phyloP scores from a whole-genome alignment of 2,113 vertebrate species.

The Corythoichthys haematopterus region DNA sequence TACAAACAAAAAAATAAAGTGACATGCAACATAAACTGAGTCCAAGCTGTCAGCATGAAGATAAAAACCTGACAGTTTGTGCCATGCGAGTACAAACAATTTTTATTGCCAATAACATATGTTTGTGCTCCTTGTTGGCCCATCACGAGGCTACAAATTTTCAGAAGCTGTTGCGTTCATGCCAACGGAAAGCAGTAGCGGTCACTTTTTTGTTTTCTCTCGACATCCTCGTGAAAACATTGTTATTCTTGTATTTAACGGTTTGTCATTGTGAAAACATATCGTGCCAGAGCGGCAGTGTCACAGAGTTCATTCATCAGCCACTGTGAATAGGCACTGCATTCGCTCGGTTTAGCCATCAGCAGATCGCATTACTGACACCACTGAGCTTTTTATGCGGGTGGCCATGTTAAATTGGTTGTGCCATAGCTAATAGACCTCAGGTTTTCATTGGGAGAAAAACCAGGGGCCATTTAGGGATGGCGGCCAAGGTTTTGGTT shows the following conservation, averaged over 20 bases:
- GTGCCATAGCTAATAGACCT: slow-evolving; percentile 46
- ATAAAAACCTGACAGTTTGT: slow-evolving; percentile 3
- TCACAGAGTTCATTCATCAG: slow-evolving; percentile 41
- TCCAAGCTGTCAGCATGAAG: not conserved
- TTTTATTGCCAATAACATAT: not conserved
- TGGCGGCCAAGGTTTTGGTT: slow-evolving; percentile 12
- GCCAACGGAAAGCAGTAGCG: not conserved
- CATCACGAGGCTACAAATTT: not conserved
- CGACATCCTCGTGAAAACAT: not conserved
- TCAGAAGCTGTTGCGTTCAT: not conserved
- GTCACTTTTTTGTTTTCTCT: not conserved
- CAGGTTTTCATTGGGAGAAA: slow-evolving; percentile 31
- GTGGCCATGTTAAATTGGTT: slow-evolving; percentile 54
- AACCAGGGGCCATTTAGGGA: slow-evolving; percentile 16
- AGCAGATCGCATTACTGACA: slow-evolving; percentile 57
- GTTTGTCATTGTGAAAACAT: not conserved
- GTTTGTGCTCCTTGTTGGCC: not conserved
- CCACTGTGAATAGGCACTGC: slow-evolving; percentile 41
- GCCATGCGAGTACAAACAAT: not conserved
- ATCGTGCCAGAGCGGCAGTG: slow-evolving; percentile 24
- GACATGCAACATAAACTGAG: slow-evolving; percentile 41
- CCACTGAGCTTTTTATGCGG: slow-evolving; percentile 48
- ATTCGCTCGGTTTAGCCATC: slow-evolving; percentile 48
- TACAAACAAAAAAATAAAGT: slow-evolving; percentile 52
- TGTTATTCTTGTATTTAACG: not conserved